Base-by-base conservation (phyloP, 2,888 invertebrate genomes). In the Pseudoips prasinana region DNA sequence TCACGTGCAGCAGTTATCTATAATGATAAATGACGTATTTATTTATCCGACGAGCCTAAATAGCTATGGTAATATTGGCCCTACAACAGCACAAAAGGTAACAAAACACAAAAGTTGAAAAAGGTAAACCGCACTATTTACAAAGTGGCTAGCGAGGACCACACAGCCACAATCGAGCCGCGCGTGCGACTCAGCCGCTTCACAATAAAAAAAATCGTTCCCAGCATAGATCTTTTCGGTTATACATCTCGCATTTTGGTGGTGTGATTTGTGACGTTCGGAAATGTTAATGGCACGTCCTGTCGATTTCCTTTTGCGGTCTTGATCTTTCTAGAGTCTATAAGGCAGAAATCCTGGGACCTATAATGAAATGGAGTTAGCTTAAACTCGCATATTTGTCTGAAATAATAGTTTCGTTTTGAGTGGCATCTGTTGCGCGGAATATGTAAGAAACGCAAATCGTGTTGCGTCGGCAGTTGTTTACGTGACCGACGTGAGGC, bases 121-220 rank as follows among this genome's bases (percentile, higher is more conserved):
- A 88, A 88, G 87, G 87, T 85, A 87, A 87, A 88, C 87, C 88
- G 88, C 88, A 86, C 85, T 88, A 88, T 88, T 88, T 88, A 88
- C 88, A 88, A 88, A 88, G 87, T 87, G 88, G 87, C 87, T 80
- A 82, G 87, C 83, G 84, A 75, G 85, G 87, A 87, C 87, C 88
- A 87, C 87, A 87, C 88, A 87, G 78, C 77, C 82, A 82, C 86
- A 88, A 86, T 86, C 85, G 85, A 69, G 79, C 87, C 88, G 87
- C 87, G 87, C 87, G 88, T 86, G 87, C 88, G 85, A 80, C 84
- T 77, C 73, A 65, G 68, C 74, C 79, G 82, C 78, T 77, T 57
- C 67, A 66, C 69, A 66, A 70, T 70, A 73, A 79, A 83, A 79
- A 83, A 84, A 84, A 78, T 68, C 73, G 78, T 85, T 86, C 84